Percentiles rank a stretch among this genome's conserved stretches.
phyloP scores from a whole-genome alignment of 1,140 invertebrate species.

The Phortica variegata region DNA sequence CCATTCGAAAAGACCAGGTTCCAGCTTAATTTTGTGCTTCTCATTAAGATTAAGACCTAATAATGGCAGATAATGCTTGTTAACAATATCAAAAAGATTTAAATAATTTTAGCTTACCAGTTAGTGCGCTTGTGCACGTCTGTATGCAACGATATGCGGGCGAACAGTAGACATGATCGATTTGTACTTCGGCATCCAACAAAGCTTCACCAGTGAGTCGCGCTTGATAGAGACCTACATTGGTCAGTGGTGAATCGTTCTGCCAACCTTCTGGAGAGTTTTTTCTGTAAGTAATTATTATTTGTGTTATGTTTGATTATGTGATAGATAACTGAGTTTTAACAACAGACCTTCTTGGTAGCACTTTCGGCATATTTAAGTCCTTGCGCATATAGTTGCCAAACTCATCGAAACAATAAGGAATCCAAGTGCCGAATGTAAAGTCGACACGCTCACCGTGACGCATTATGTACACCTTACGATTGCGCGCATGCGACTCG shows the following conservation, averaged over 20 bases:
- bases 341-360: too few species aligned
- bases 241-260: conserved; percentile 85
- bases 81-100: too few species aligned
- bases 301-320: too few species aligned
- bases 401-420: conserved; percentile 79
- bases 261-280: conserved; percentile 68
- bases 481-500: conserved; percentile 25
- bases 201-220: conserved; percentile 76
- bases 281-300: conserved; percentile 56
- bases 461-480: conserved; percentile 75
- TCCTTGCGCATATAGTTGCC: conserved; percentile 79
- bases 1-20: conserved; percentile 91
- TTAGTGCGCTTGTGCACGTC: conserved; percentile 75
- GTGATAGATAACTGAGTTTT: too few species aligned
- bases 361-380: conserved; percentile 81
- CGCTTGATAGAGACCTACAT: conserved; percentile 74
- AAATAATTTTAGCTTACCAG: too few species aligned
- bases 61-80: too few species aligned
- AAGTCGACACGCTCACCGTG: conserved; percentile 81
- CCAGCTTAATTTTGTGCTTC: conserved; percentile 66
- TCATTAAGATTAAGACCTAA: conserved; percentile 31
- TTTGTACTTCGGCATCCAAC: conserved; percentile 64
- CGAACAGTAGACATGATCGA: conserved; percentile 79
- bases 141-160: conserved; percentile 89
- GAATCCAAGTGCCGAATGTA: conserved; percentile 85